Evolutionary conservation across 2,888 invertebrate species (phyloP), one percentile per base, ranked within the genome.

Genomic region (Hermaeophaga mercurialis): DNA sequence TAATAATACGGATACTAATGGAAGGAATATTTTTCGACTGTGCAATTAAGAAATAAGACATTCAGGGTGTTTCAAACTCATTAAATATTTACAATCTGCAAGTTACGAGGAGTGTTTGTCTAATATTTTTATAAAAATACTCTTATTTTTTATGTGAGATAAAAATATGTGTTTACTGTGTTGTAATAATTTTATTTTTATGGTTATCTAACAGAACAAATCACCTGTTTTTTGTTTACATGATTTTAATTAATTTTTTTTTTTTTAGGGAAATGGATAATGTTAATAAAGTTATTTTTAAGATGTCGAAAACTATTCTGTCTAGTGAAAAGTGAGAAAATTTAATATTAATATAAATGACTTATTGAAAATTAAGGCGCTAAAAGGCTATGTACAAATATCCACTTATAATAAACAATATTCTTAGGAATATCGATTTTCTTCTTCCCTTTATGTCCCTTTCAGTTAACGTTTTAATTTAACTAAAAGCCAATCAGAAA

Each of bases 381-480:
- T 68, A 70, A n/a, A n/a, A 70, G 68, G 66, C 66, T 70, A 69
- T 73, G 72, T 73, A 71, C 71, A 72, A 72, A 58, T 69, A 71
- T 72, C 70, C 68, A 68, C 65, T 43, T 49, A 70, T 70, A 73
- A 73, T 72, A 71, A 72, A 73, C 7, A 43, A 12, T 36, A 48
- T 48, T 48, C 48, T 17, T 48, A 48, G 48, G 48, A 48, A 38
- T 22, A 9, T 36, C 11, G 7, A 1, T 7, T 24, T 41, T 41
- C 7, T 36, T 14, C 17, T 9, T 17, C 2, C 36, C 36, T 22
- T n/a, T n/a, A n/a, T n/a, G n/a, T n/a, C n/a, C n/a, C n/a, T n/a
- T n/a, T n/a, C n/a, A n/a, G n/a, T n/a, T n/a, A n/a, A n/a, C n/a
- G n/a, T n/a, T n/a, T n/a, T n/a, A n/a, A n/a, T n/a, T n/a, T n/a